Evolutionary conservation across 2,797 vertebrate genomes (phyloP).

Genomic region (Xyrichtys novacula): DNA sequence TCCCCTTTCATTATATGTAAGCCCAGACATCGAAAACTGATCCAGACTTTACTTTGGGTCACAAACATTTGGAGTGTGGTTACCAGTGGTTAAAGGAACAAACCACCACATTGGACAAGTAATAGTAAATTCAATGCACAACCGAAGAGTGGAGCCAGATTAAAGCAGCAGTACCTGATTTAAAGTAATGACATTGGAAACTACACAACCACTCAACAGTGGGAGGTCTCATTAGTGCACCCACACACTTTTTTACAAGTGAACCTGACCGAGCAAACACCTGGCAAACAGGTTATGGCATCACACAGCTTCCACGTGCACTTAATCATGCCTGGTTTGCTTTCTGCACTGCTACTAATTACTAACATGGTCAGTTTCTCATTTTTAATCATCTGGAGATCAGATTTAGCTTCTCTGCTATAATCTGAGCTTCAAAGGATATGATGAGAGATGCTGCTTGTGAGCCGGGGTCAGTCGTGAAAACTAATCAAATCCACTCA

Average conservation of each 20-base stretch:
- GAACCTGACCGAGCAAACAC: slow-evolving; percentile 4
- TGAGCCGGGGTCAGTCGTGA: slow-evolving; percentile 12
- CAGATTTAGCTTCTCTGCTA: not conserved
- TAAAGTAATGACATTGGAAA: slow-evolving; percentile 16
- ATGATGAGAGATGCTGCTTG: not conserved
- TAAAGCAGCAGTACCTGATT: not conserved
- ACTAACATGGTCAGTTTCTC: not conserved
- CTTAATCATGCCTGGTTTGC: not conserved
- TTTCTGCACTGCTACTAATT: slow-evolving; percentile 17
- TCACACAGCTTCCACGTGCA: not conserved
- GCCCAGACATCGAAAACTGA: slow-evolving; percentile 3
- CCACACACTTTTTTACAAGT: slow-evolving; percentile 26
- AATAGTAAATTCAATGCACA: slow-evolving; percentile 32
- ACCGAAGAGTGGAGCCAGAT: slow-evolving; percentile 9
- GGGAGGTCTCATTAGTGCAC: slow-evolving; percentile 30
- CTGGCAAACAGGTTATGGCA: not conserved
- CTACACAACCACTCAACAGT: not conserved
- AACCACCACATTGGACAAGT: not conserved
- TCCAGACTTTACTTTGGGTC: slow-evolving; percentile 20
- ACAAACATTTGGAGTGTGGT: slow-evolving; percentile 37
- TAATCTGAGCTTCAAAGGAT: slow-evolving; percentile 28
- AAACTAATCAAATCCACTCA: slow-evolving; percentile 11
- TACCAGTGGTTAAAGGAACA: slow-evolving; percentile 24
- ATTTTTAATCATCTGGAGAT: slow-evolving; percentile 38
- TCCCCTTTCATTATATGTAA: slow-evolving; percentile 24